Evolutionary conservation across 1,140 invertebrate species (phyloP).

Genomic region (Penaeus vannamei): DNA sequence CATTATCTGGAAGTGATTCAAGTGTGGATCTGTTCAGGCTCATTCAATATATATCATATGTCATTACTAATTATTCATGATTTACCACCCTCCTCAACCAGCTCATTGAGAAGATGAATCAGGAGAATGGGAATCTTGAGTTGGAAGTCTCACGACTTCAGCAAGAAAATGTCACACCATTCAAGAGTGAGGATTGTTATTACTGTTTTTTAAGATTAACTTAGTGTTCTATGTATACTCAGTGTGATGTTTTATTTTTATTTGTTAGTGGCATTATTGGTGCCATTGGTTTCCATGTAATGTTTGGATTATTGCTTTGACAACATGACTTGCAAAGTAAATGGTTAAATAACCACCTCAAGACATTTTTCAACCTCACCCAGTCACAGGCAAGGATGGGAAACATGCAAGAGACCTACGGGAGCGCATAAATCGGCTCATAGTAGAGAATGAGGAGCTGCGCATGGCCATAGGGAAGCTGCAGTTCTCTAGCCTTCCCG

Average conservation of each 20-base stretch:
- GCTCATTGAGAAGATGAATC: constrained; percentile 57
- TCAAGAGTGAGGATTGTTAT: constrained; percentile 49
- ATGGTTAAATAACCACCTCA: too few relatives aligned
- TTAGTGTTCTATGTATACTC: too few relatives aligned
- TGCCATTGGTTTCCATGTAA: too few relatives aligned
- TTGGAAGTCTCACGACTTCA: constrained; percentile 50
- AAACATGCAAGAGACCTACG: constrained; percentile 45
- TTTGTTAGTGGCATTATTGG: not conserved
- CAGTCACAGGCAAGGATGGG: constrained; percentile 58
- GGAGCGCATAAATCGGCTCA: constrained; percentile 54
- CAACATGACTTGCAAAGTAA: too few relatives aligned
- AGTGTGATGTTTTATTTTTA: not conserved
- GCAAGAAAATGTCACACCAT: constrained; percentile 48
- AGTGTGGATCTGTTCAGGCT: too few relatives aligned
- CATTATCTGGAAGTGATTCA: too few relatives aligned
- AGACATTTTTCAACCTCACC: not conserved
- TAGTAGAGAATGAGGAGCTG: constrained; percentile 61
- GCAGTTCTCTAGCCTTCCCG: constrained; percentile 55
- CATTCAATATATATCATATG: not conserved
- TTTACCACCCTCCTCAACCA: not conserved
- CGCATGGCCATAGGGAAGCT: constrained; percentile 44
- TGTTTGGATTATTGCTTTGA: too few relatives aligned
- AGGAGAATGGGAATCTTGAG: constrained; percentile 56
- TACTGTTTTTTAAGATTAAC: not conserved
- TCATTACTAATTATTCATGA: not conserved